These are phyloP conservation scores for Pangasianodon hypophthalmus DNA, from an alignment of 2,113 vertebrate genomes.

Conservation along the genomic window DNA sequence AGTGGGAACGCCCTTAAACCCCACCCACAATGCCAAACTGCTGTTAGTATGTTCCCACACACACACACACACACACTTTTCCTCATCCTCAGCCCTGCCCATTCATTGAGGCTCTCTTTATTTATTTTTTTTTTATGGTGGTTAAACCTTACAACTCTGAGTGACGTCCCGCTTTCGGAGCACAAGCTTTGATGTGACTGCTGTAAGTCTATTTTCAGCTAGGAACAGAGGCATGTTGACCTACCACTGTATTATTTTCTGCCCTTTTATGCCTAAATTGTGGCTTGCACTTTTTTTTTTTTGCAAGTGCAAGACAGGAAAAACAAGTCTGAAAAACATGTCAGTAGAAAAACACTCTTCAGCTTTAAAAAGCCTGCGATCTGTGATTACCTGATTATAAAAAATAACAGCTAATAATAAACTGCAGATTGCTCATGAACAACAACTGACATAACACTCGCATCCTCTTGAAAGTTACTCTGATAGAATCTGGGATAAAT, in stretches of 20 bases:
- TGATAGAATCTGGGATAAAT: not conserved
- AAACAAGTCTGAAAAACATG: conserved; percentile 22
- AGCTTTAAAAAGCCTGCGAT: conserved; percentile 24
- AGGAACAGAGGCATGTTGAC: conserved; percentile 16
- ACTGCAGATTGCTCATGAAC: not conserved
- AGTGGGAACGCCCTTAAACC: conserved; percentile 50
- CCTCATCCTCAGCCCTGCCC: conserved; percentile 42
- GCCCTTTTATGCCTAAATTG: conserved; percentile 35
- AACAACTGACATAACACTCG: not conserved
- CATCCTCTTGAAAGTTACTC: conserved; percentile 33
- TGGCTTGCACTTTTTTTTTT: conserved; percentile 28
- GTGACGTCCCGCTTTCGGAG: conserved; percentile 2
- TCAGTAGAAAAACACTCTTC: not conserved
- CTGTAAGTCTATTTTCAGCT: conserved; percentile 30
- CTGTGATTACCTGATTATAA: conserved; percentile 1
- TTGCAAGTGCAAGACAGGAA: conserved; percentile 22
- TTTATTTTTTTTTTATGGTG: conserved; percentile 35
- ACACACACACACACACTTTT: conserved; percentile 19
- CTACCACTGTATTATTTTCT: conserved; percentile 27
- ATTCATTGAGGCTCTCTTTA: conserved; percentile 46
- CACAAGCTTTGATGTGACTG: conserved; percentile 36
- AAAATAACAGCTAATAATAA: conserved; percentile 35
- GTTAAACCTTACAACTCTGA: conserved; percentile 23
- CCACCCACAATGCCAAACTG: conserved; percentile 48
- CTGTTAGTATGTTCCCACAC: conserved; percentile 37